Percentiles rank a stretch among this genome's conserved stretches.
phyloP scores from a whole-genome alignment of 2,888 invertebrate genomes.

The Oscheius sp. region DNA sequence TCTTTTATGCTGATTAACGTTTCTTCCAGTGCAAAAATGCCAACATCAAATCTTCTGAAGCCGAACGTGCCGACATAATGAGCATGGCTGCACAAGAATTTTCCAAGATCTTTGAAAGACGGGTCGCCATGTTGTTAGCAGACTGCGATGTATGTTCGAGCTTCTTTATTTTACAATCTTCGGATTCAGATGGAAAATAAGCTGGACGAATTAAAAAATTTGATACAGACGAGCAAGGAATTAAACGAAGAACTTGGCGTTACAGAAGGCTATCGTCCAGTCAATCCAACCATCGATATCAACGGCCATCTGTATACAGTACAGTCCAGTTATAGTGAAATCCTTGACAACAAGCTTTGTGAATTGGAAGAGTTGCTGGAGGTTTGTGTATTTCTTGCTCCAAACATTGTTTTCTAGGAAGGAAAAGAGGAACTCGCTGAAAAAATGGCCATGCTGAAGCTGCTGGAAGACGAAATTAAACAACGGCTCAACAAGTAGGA shows the following conservation, averaged over 20 bases:
- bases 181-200: not conserved
- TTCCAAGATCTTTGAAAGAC: not conserved
- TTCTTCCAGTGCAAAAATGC: slow-evolving; percentile 7
- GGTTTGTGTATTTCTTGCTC: no score
- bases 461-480: not conserved
- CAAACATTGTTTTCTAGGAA: not conserved
- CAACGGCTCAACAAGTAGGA: not conserved
- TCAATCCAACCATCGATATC: slow-evolving; percentile 2
- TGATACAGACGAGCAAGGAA: slow-evolving; percentile 11
- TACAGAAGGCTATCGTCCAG: slow-evolving; percentile 17
- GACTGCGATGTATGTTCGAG: not conserved
- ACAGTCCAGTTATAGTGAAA: not conserved
- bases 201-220: slow-evolving; percentile 10
- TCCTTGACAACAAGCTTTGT: no score
- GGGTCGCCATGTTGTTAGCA: not conserved
- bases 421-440: not conserved
- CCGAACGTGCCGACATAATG: slow-evolving; percentile 13
- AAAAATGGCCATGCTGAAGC: slow-evolving; percentile 1
- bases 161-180: not conserved
- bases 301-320: slow-evolving; percentile 8
- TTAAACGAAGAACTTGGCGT: not conserved
- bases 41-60: not conserved
- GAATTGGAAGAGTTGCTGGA: no score
- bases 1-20: not conserved
- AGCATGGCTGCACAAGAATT: not conserved